These are phyloP conservation scores for Sceloporus tristichus DNA, from an alignment of 2,113 vertebrate species.

Conservation along the genomic window DNA sequence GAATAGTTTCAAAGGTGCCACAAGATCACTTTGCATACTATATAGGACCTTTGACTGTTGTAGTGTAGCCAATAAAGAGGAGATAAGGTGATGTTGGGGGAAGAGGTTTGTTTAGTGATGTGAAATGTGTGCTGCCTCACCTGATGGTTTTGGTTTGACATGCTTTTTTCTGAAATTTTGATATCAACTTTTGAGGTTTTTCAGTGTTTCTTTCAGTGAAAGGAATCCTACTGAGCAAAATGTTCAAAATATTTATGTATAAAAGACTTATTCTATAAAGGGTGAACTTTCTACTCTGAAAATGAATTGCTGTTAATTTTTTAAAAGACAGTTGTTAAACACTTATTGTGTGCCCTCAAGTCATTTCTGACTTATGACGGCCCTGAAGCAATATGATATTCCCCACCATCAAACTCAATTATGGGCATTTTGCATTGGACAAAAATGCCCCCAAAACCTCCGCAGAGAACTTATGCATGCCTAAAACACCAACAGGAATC, in stretches of 20 bases:
- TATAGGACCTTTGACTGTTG: background rate
- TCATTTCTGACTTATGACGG: too few relatives aligned
- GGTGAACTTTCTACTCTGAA: constrained; percentile 45
- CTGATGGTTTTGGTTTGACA: constrained; percentile 42
- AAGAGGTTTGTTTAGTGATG: background rate
- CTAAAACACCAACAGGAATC: too few relatives aligned
- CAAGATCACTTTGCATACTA: too few relatives aligned
- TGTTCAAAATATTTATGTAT: constrained; percentile 68
- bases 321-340: background rate
- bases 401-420: too few relatives aligned
- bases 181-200: constrained; percentile 77
- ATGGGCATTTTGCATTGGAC: too few relatives aligned
- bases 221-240: constrained; percentile 72
- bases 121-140: background rate
- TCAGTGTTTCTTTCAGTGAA: constrained; percentile 88
- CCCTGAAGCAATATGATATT: too few relatives aligned
- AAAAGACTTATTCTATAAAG: constrained; percentile 32
- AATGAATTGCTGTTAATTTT: background rate
- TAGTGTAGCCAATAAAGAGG: background rate
- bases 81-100: too few relatives aligned
- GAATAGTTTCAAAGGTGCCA: too few relatives aligned
- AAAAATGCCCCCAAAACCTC: too few relatives aligned
- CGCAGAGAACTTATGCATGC: too few relatives aligned
- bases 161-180: constrained; percentile 44
- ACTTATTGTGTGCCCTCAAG: background rate